Base-by-base conservation (phyloP, 2,113 vertebrate species). In the Abramis brama region DNA sequence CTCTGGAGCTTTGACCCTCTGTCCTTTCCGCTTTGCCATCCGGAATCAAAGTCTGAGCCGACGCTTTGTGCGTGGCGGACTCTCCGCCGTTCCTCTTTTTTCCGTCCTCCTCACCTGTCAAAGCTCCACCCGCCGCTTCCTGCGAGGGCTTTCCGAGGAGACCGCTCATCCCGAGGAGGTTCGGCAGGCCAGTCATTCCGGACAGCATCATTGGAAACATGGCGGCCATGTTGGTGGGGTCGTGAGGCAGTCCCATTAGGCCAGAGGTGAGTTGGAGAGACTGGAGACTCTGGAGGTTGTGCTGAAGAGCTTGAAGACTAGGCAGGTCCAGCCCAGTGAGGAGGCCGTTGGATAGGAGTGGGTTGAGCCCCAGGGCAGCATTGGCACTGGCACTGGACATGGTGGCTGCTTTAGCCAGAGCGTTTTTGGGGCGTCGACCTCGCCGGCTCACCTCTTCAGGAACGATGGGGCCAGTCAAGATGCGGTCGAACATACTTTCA, bases 201-300 rank as follows among this genome's bases (percentile, higher is more conserved):
- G 98, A 98, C 21, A 99, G 95, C 93, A 99, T 96, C 98, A 99
- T 98, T 91, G 98, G 98, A 94, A 99, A 98, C 96, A 99, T 95
- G 89, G 97, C 95, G 23, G 98, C 97, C 89, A 99, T 71, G 55
- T 97, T 91, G 86, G 96, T 90, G 10, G 98, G 93, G 33, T 97
- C 95, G 0, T 96, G 92, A 1, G 97, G 97, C 91, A 99, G 93
- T 84, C 97, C 97, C 95, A 99, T 97, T 85, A 99, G 86, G 52
- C 97, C 97, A 0, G 98, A 96, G 0, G 97, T 98, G 30, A 99
- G 96, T 87, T 99, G 98, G 91, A 99, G 93, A 0, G 97, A 98
- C 92, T 99, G 98, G 82, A 99, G 93, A 91, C 91, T 98, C 84
- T 99, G 98, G 79, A 99, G 95, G 94, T 99, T 98, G 79, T 98